These are phyloP conservation scores for Tridacna crocea DNA, from an alignment of 2,888 invertebrate species.

Conservation along the genomic window DNA sequence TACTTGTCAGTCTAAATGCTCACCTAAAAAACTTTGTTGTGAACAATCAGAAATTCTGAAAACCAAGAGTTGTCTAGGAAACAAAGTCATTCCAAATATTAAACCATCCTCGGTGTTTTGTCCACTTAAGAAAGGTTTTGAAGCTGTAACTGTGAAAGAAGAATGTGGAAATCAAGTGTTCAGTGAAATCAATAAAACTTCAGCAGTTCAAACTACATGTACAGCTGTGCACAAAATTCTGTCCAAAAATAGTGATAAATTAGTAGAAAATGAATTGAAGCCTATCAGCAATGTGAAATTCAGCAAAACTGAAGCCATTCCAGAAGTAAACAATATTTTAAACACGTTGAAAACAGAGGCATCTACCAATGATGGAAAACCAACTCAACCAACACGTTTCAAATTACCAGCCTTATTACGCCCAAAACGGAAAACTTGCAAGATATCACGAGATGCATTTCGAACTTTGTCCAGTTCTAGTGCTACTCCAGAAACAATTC, in stretches of 20 bases:
- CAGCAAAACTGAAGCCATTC: background rate
- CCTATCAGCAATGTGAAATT: background rate
- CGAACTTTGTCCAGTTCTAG: background rate
- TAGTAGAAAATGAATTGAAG: background rate
- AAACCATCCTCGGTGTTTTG: conserved; percentile 55
- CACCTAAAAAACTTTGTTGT: too few relatives aligned
- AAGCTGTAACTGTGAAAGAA: background rate
- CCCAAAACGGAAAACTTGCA: background rate
- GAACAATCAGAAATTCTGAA: background rate
- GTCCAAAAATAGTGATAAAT: background rate
- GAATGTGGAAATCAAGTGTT: background rate
- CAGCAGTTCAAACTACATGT: background rate
- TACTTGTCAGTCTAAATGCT: background rate
- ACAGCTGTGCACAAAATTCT: background rate
- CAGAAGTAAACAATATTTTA: background rate
- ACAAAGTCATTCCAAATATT: conserved; percentile 25
- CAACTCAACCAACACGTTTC: background rate
- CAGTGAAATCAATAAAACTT: background rate
- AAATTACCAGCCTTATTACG: conserved; percentile 12
- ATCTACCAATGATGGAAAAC: background rate
- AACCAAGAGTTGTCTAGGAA: background rate
- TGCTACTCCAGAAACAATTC: background rate
- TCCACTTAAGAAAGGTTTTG: background rate
- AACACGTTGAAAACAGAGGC: too few relatives aligned
- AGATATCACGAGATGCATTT: conserved; percentile 22